Conservation (phyloP, 2,113 vertebrate genomes). For the Carollia perspicillata region DNA sequence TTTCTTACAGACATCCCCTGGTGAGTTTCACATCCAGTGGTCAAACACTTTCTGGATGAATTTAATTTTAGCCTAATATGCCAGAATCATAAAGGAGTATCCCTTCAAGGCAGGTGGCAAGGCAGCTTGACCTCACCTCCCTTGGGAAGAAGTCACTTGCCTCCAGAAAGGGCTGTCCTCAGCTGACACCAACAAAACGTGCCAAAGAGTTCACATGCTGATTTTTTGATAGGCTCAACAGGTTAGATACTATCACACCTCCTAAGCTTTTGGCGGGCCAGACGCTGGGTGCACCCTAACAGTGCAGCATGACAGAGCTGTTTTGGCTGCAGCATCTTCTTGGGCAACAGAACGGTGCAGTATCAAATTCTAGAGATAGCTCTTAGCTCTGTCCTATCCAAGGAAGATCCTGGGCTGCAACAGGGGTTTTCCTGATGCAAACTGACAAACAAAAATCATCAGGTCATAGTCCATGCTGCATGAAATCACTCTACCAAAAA, state of each 20-base stretch:
- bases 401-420: neutral
- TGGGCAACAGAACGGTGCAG: neutral
- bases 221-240: neutral
- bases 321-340: neutral
- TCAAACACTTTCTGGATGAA: neutral
- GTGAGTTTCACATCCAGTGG: neutral
- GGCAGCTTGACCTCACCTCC: neutral
- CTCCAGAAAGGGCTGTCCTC: conserved; percentile 19
- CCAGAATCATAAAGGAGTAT: neutral
- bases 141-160: neutral
- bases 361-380: conserved; percentile 7
- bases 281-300: neutral
- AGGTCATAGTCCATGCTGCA: neutral
- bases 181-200: neutral
- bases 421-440: conserved; percentile 17
- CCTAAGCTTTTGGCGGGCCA: neutral
- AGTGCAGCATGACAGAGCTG: neutral
- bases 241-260: neutral
- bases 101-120: neutral
- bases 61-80: neutral
- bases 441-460: neutral
- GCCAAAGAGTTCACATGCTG: conserved; percentile 46
- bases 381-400: neutral
- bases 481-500: neutral
- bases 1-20: neutral